Conservation (phyloP, 1,140 invertebrate species). For the Drosophila sechellia region DNA sequence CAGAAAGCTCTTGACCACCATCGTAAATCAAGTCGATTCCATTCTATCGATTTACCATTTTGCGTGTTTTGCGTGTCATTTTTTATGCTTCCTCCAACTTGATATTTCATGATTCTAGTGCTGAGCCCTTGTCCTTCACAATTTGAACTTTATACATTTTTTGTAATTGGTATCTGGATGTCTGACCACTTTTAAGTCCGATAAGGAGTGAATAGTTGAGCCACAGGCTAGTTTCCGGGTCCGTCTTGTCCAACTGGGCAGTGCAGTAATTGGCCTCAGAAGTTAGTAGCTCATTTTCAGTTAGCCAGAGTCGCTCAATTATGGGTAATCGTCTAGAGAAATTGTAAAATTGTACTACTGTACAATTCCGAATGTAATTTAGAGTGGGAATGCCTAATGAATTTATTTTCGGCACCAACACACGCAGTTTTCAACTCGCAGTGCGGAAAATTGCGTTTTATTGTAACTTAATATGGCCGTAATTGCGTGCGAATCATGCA, state of each 20-base stretch:
- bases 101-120: constrained; percentile 32
- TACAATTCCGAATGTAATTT: constrained; percentile 6
- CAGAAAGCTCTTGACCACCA: constrained; percentile 12
- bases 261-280: background rate
- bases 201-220: constrained; percentile 15
- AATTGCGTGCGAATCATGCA: constrained; percentile 2
- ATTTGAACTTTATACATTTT: constrained; percentile 19
- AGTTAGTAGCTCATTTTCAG: constrained; percentile 28
- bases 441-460: background rate
- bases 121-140: background rate
- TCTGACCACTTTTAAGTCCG: background rate
- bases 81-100: constrained; percentile 40
- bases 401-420: constrained; percentile 6
- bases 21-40: constrained; percentile 39
- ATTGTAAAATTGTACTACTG: constrained; percentile 27
- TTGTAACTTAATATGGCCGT: constrained; percentile 12
- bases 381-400: background rate
- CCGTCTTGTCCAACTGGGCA: background rate
- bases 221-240: background rate
- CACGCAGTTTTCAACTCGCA: constrained; percentile 10
- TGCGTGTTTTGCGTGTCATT: constrained; percentile 66
- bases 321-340: constrained; percentile 5
- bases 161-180: constrained; percentile 9
- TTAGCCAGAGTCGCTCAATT: constrained; percentile 3
- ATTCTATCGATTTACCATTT: constrained; percentile 74